Base-by-base conservation (phyloP, 2,797 vertebrate species). In the Aulostomus chinensis region DNA sequence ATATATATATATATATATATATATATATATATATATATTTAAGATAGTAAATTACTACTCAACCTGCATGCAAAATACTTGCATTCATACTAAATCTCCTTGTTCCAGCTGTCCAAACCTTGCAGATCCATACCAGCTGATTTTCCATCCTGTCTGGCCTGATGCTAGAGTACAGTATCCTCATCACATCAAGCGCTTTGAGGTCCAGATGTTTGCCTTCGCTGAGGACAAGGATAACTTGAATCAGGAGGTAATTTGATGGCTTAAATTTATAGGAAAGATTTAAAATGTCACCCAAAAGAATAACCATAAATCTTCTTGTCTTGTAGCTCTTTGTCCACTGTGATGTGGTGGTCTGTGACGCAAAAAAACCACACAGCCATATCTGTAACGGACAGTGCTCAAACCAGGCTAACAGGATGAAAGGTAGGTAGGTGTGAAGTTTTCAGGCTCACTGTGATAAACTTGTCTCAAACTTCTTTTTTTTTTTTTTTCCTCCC, bases 101-200 rank as follows among this genome's bases (percentile, higher is more conserved):
- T 22, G 9, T 17, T 42, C 15, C 36, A 91, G 90, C 14, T 91
- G 88, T 77, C 34, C 56, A 24, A 87, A 87, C 59, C 64, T 50
- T 18, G 42, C 42, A 0, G 82, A 88, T 24, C 59, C 60, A 0
- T 25, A 82, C 48, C 35, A 66, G 26, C 77, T 85, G 1, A 25
- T 79, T 13, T 76, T 88, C 42, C 76, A 86, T 50, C 76, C 80
- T 1, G 86, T 90, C 1, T 39, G 25, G 50, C 3, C 53, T 5
- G 76, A 89, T 37, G 26, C 13, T 31, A 80, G 90, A 75, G 90
- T 91, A 35, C 72, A 48, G 13, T 58, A 83, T 65, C 89, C 91
- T 6, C 85, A 84, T 38, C 90, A 92, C 20, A 14, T 93, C 4
- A 94, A 94, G 58, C 90, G 92, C 45, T 94, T 94, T 78, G 91